A percentile compares a stretch with the other conserved stretches of the same genome.
phyloP scores from a whole-genome alignment of 2,888 invertebrate species.

The Conops quadrifasciatus region DNA sequence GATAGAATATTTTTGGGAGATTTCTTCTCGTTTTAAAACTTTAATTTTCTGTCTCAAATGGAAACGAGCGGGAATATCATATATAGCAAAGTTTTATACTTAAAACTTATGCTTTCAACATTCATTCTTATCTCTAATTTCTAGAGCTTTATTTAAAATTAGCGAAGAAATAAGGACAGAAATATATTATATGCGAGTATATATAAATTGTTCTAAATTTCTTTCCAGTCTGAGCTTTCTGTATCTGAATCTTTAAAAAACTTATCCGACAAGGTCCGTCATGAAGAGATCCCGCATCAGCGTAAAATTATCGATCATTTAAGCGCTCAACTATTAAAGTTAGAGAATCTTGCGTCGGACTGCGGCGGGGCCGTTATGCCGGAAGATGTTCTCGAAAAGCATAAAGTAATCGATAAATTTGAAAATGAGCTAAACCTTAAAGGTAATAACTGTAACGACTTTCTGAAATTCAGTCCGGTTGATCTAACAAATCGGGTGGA shows the following conservation, averaged over 20 bases:
- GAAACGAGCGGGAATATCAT: no score
- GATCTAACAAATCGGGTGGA: slow-evolving; percentile 90
- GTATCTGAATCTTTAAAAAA: slow-evolving; percentile 17
- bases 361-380: slow-evolving; percentile 79
- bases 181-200: no score
- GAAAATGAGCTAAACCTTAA: slow-evolving; percentile 85
- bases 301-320: slow-evolving; percentile 87
- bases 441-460: slow-evolving; percentile 76
- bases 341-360: slow-evolving; percentile 85
- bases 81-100: no score
- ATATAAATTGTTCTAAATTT: not conserved
- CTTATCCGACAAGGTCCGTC: slow-evolving; percentile 33
- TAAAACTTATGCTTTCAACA: no score
- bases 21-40: no score
- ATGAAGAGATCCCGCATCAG: slow-evolving; percentile 56
- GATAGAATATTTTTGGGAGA: no score
- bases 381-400: slow-evolving; percentile 84
- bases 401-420: slow-evolving; percentile 89
- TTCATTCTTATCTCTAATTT: no score
- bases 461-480: slow-evolving; percentile 77
- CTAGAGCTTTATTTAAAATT: no score
- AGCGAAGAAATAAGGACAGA: no score
- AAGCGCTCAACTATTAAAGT: slow-evolving; percentile 89
- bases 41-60: no score
- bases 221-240: slow-evolving; percentile 41